Evolutionary conservation across 2,113 vertebrate genomes (phyloP).

Genomic region (Tringa solitaria): DNA sequence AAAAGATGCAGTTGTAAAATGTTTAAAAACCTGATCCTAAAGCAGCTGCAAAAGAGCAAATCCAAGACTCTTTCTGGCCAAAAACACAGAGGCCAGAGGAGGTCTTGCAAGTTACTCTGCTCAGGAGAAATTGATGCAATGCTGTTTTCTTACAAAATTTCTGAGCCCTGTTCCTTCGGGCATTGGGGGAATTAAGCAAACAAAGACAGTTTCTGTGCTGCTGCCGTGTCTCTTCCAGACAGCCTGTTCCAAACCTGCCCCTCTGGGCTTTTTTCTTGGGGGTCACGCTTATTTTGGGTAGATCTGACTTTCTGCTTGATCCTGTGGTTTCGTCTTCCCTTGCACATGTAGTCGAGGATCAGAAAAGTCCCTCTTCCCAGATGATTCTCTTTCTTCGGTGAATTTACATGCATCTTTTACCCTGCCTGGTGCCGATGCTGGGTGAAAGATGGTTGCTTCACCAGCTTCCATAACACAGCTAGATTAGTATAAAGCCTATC

Average conservation of each 20-base stretch:
- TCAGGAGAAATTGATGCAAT: background rate
- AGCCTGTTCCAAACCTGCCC: background rate
- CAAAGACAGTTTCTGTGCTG: background rate
- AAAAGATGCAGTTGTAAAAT: background rate
- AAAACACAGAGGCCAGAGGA: background rate
- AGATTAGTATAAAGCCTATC: background rate
- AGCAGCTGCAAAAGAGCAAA: background rate
- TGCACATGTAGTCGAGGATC: background rate
- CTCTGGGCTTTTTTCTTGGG: background rate
- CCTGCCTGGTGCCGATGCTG: background rate
- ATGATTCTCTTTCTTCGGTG: background rate
- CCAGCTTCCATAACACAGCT: background rate
- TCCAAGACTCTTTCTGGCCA: background rate
- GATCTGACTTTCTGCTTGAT: background rate
- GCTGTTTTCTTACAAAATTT: background rate
- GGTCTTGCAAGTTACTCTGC: background rate
- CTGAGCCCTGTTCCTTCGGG: background rate
- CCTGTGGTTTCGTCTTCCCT: background rate
- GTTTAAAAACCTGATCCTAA: background rate
- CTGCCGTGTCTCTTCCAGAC: background rate
- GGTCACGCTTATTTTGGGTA: background rate
- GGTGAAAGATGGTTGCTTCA: background rate
- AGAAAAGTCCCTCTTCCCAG: background rate
- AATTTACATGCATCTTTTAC: background rate
- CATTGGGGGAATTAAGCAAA: constrained; percentile 13